Evolutionary conservation across 1,140 invertebrate species (phyloP), one percentile per base, ranked within the genome.

Genomic region (Orius insidiosus): DNA sequence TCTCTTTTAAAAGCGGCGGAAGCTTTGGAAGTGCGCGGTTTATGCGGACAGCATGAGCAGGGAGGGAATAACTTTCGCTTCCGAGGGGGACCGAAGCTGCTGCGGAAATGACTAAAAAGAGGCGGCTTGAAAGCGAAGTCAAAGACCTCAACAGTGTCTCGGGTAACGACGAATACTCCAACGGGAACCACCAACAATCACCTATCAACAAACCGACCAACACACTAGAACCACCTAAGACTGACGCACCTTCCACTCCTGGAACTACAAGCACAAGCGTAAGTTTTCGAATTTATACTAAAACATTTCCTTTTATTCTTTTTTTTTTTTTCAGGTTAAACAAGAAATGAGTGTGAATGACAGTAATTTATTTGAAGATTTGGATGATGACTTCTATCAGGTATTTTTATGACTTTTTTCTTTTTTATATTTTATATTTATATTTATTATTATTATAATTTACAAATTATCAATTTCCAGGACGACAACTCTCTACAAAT

Each of bases 1-100:
- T 77, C 76, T 53, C 63, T 88, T 10, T 66, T 86, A 45, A 78
- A 80, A 57, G 81, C 80, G 8, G 84, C 83, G 1, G 81, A 85
- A 59, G 76, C 78, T 45, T 61, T 87, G 51, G 79, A 85, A 58
- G 83, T 87, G 37, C 76, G 84, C 56, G 85, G 86, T 3, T 16
- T 46, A 5, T 52, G 50, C 35, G 47, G 50, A 5, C 50, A 52
- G 13, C 43, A 47, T 18, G 45, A 49, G 8, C 41, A 46, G 2
- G 24, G 42, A 14, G 49, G 38, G 35, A 46, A 51, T 14, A 51
- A 42, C 34, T 51, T 24, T 33, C 38, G 14, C 34, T 51, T 13
- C 46, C 47, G 9, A 36, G 46, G n/a, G 46, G 33, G 9, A 49
- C 50, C 9, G 41, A 42, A 44, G 38, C 35, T 4, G 43, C 50